These are phyloP conservation scores for Salpingus planirostris DNA, from an alignment of 2,888 invertebrate species.

Conservation along the genomic window DNA sequence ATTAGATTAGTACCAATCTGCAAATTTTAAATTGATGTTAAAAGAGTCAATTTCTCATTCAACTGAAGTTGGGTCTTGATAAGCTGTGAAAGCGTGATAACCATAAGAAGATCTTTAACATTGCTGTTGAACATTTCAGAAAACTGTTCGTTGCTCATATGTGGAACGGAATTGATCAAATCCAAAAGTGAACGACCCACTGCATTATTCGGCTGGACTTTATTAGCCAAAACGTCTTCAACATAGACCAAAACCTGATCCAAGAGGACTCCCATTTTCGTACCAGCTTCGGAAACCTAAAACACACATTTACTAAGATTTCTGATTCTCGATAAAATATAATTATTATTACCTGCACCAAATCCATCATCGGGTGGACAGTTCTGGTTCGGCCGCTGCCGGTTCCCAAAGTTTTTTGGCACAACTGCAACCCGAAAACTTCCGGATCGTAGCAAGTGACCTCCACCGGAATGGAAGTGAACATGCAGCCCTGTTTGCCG, in stretches of 20 bases:
- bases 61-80: constrained; percentile 94
- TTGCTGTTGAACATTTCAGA: constrained; percentile 93
- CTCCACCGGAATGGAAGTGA: constrained; percentile 88
- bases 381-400: constrained; percentile 37
- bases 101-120: constrained; percentile 96
- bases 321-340: constrained; percentile 52
- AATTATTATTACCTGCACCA: too few species aligned
- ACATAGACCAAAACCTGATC: constrained; percentile 78
- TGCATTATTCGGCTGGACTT: constrained; percentile 69
- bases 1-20: too few species aligned
- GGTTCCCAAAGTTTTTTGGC: constrained; percentile 69
- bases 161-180: constrained; percentile 85
- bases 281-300: constrained; percentile 75
- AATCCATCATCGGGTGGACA: constrained; percentile 45
- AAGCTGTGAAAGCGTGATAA: constrained; percentile 88
- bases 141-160: constrained; percentile 83
- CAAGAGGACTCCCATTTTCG: constrained; percentile 65
- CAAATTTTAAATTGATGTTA: constrained; percentile 63
- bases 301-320: too few species aligned
- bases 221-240: constrained; percentile 82
- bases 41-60: constrained; percentile 88
- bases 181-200: constrained; percentile 86
- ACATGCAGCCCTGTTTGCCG: constrained; percentile 90
- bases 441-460: constrained; percentile 89
- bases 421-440: constrained; percentile 68